These are phyloP conservation scores for Sebastolobus alascanus DNA, from an alignment of 2,797 vertebrate genomes.

Conservation along the genomic window DNA sequence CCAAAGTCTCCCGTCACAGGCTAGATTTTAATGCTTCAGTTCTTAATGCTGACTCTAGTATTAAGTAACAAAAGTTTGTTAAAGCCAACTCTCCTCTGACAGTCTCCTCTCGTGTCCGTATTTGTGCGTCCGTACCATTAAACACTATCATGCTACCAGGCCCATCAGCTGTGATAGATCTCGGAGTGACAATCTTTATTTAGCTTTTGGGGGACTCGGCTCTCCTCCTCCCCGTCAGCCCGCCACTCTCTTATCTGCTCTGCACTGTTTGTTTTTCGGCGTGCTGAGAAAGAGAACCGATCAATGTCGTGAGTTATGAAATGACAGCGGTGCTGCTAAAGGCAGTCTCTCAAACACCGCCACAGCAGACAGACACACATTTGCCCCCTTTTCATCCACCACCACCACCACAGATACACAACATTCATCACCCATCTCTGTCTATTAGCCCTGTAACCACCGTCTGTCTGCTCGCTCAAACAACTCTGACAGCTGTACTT, in stretches of 20 bases:
- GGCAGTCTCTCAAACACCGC: conserved; percentile 78
- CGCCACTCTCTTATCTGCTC: conserved; percentile 65
- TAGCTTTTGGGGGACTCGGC: conserved; percentile 55
- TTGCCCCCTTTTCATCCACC: conserved; percentile 45
- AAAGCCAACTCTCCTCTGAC: not conserved
- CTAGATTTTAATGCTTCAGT: not conserved
- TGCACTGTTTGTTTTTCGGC: conserved; percentile 73
- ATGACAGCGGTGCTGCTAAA: conserved; percentile 75
- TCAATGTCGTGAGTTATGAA: conserved; percentile 87
- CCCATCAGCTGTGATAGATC: conserved; percentile 70
- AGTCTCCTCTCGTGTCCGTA: not conserved
- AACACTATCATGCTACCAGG: conserved; percentile 33
- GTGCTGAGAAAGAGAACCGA: conserved; percentile 68
- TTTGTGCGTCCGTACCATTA: conserved; percentile 17
- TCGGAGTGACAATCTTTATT: conserved; percentile 65
- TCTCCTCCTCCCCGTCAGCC: conserved; percentile 31
- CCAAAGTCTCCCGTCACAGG: too few species aligned
- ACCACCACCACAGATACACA: conserved; percentile 41
- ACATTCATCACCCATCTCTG: conserved; percentile 67
- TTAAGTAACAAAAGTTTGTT: conserved; percentile 27
- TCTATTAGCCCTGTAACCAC: conserved; percentile 55
- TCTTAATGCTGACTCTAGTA: not conserved
- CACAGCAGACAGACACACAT: conserved; percentile 65
- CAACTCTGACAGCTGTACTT: conserved; percentile 46
- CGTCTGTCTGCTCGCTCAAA: conserved; percentile 34